Conservation (phyloP, 2,888 invertebrate genomes). For the Macaria notata region DNA sequence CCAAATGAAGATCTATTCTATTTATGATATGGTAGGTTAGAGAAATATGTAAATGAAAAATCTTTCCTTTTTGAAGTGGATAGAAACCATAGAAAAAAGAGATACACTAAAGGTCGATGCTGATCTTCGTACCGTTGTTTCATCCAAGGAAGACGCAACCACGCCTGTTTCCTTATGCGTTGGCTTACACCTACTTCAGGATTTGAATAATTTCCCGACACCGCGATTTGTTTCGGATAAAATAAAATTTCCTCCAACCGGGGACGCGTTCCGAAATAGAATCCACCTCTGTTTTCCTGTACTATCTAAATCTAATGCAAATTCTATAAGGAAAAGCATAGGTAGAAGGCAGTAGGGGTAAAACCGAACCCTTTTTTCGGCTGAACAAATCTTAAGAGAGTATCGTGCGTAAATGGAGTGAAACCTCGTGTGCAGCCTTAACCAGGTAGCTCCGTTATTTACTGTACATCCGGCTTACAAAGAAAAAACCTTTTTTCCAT, state of each 20-base stretch:
- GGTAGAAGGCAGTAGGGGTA: conserved; percentile 3
- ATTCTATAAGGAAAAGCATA: conserved; percentile 30
- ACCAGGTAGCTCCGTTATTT: conserved; percentile 6
- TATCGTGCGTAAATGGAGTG: conserved; percentile 25
- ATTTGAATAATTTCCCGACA: conserved; percentile 25
- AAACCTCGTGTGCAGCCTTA: background rate
- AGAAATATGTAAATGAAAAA: too few relatives aligned
- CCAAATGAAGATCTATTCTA: too few relatives aligned
- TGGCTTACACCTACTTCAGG: conserved; percentile 8
- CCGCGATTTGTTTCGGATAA: conserved; percentile 24
- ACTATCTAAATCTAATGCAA: conserved; percentile 25
- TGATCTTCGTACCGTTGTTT: too few relatives aligned
- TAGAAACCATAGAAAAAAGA: too few relatives aligned
- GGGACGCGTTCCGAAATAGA: conserved; percentile 18
- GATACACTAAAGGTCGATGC: too few relatives aligned
- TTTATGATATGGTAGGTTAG: too few relatives aligned
- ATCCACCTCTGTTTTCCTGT: conserved; percentile 9
- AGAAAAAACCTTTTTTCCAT: background rate
- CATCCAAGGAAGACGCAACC: background rate
- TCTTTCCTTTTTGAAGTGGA: too few relatives aligned
- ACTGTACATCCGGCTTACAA: background rate
- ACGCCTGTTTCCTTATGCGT: conserved; percentile 11
- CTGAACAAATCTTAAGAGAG: conserved; percentile 27
- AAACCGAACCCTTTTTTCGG: conserved; percentile 26
- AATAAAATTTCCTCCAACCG: conserved; percentile 20